Percentiles rank a stretch among this genome's conserved stretches.
These are phyloP conservation scores for Elachura formosa DNA, from an alignment of 2,113 vertebrate genomes.

Conservation along the genomic window DNA sequence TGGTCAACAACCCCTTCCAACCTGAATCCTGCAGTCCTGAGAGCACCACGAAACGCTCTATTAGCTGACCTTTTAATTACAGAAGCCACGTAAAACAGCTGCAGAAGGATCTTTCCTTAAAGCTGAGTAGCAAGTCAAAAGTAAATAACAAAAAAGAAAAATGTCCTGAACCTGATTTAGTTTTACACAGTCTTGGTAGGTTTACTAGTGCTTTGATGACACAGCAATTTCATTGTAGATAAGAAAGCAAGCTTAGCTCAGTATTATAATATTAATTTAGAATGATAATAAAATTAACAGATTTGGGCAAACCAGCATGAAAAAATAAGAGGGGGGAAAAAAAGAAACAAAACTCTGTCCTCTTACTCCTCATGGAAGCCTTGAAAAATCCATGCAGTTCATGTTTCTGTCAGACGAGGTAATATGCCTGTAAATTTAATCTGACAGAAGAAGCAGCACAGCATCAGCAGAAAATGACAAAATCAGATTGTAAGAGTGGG, in stretches of 20 bases:
- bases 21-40: neutral
- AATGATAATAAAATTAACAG: neutral
- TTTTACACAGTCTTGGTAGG: neutral
- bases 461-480: constrained; percentile 42
- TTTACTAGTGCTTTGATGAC: neutral
- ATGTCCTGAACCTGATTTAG: neutral
- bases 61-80: neutral
- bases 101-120: neutral
- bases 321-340: neutral
- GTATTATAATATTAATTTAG: neutral
- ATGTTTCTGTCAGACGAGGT: neutral
- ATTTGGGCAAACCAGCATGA: neutral
- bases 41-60: neutral
- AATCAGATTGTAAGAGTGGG: constrained; percentile 17
- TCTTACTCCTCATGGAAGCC: neutral
- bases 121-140: neutral
- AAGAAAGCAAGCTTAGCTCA: neutral
- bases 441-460: constrained; percentile 40
- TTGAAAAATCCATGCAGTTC: constrained; percentile 4
- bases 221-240: neutral
- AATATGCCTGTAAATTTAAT: constrained; percentile 26
- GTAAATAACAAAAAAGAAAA: neutral
- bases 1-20: neutral
- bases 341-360: neutral
- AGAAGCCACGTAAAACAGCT: neutral